These are phyloP conservation scores for Hemicordylus capensis DNA, from an alignment of 2,113 vertebrate genomes.

Conservation along the genomic window DNA sequence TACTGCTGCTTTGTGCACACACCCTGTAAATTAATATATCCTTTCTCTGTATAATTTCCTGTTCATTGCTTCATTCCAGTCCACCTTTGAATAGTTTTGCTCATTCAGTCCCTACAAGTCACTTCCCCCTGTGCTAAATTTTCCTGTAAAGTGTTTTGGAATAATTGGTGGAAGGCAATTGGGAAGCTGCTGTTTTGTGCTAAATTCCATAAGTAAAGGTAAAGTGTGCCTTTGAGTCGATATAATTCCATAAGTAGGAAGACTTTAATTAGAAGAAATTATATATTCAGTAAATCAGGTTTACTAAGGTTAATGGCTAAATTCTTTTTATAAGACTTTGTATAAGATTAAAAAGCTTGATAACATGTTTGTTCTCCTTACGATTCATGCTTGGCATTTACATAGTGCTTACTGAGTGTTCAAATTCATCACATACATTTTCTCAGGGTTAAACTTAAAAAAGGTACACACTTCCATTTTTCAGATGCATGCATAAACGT, in stretches of 20 bases:
- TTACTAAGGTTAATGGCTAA: neutral
- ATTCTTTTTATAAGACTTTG: conserved; percentile 2
- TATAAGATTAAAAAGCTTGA: neutral
- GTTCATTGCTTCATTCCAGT: neutral
- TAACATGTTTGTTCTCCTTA: neutral
- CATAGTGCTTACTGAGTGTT: neutral
- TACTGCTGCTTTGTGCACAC: neutral
- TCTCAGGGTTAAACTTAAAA: too few species aligned
- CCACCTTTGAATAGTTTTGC: neutral
- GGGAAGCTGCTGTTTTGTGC: neutral
- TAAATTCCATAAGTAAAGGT: neutral
- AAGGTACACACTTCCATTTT: too few species aligned
- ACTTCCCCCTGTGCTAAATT: neutral
- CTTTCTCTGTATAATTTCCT: neutral
- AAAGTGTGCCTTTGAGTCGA: too few species aligned
- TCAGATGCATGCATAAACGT: too few species aligned
- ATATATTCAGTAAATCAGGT: neutral
- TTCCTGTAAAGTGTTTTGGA: neutral
- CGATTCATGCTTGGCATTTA: neutral
- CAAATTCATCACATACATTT: neutral
- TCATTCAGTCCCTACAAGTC: neutral
- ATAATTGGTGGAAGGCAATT: neutral
- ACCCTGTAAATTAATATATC: neutral
- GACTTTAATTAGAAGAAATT: conserved; percentile 23
- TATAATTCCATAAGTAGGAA: neutral